Base-by-base conservation (phyloP, 2,797 vertebrate genomes). In the Paedocypris micromegethes region DNA sequence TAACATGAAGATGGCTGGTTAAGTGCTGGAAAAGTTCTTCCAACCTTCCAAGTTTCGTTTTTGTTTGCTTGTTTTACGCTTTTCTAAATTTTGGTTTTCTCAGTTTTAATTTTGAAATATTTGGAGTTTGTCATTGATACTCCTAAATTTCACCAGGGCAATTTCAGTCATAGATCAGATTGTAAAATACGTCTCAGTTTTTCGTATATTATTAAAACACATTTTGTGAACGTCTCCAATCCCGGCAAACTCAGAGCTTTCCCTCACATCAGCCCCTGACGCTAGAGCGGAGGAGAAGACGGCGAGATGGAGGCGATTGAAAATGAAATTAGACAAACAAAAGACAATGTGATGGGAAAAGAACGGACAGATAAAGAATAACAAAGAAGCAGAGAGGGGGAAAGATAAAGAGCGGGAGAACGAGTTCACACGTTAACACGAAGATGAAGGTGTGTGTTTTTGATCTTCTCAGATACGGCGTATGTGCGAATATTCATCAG, bases 401-500 rank as follows among this genome's bases (percentile, higher is more conserved):
- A 49, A 4, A 58, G 43, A n/a, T 5, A 51, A 64, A 52, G 59
- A 70, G 3, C 44, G 37, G 67, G 56, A 46, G 39, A 45, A 43
- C 52, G 72, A 59, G 0, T 3, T 39, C 5, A 45, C 7, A 68
- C 45, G 9, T n/a, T 72, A 68, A 39, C 9, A 64, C 41, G 48
- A 54, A 2, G 23, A 23, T 23, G 23, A 23, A 23, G 23, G 41
- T 70, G 62, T 82, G 78, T 80, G 61, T 73, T 73, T 9, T 75
- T 70, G n/a, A 67, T 81, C 75, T 72, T 81, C 76, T 66, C 83
- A 94, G 92, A 94, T 86, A 92, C 90, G 0, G 92, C 91, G 23
- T 93, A 92, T 2, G 91, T 93, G 77, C 88, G 85, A 0, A 50
- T 95, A 76, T 93, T 92, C 72, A 88, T 96, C 88, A 94, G 89